phyloP scores from a whole-genome alignment of 2,888 invertebrate genomes.

The Therioaphis trifolii region DNA sequence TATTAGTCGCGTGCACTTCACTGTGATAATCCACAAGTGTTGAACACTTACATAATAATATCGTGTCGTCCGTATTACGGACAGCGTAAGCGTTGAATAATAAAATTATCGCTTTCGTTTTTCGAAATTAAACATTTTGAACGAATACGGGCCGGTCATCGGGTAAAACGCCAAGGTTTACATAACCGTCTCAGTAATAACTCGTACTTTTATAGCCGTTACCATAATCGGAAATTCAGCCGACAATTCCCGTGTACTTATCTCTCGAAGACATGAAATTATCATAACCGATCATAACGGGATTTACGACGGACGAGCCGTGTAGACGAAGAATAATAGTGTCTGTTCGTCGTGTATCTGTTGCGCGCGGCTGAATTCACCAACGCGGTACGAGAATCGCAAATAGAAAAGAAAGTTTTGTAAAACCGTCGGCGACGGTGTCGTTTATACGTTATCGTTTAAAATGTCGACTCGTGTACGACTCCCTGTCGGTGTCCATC shows the following conservation, averaged over 20 bases:
- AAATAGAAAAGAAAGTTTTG: too few species aligned
- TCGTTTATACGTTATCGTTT: too few species aligned
- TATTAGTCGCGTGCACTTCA: too few species aligned
- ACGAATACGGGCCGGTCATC: not conserved
- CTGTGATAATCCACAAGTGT: too few species aligned
- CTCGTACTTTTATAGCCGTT: constrained; percentile 7
- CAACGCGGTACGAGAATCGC: too few species aligned
- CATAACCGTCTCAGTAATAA: constrained; percentile 1
- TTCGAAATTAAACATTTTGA: not conserved
- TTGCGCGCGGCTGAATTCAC: not conserved
- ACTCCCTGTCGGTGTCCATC: too few species aligned
- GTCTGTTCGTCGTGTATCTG: too few species aligned
- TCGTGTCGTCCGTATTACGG: too few species aligned
- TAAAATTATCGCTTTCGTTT: constrained; percentile 3
- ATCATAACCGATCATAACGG: constrained; percentile 12
- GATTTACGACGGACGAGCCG: constrained; percentile 14
- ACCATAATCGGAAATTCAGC: constrained; percentile 8
- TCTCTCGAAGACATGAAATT: constrained; percentile 12
- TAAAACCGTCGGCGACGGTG: too few species aligned
- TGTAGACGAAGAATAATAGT: constrained; percentile 14
- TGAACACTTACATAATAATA: not conserved
- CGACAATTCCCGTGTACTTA: not conserved
- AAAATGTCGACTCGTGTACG: too few species aligned
- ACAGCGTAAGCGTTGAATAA: not conserved
- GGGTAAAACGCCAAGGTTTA: not conserved